Conservation (phyloP, 2,888 invertebrate species). For the Acleris holmiana region DNA sequence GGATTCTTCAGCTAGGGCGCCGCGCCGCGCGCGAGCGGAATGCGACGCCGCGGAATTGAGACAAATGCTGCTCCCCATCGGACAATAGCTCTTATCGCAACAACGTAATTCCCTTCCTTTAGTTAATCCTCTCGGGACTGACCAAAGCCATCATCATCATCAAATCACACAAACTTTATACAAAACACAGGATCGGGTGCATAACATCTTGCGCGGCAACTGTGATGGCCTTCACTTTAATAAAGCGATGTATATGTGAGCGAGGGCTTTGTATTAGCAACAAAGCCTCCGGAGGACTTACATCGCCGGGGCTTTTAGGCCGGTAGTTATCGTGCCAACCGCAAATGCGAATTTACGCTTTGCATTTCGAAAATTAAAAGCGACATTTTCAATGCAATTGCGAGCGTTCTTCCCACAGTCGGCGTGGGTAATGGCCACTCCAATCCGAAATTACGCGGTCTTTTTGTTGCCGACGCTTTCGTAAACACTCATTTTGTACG, state of each 20-base stretch:
- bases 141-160: constrained; percentile 7
- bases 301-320: constrained; percentile 76
- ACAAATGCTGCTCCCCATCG: constrained; percentile 48
- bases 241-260: constrained; percentile 66
- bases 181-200: constrained; percentile 16
- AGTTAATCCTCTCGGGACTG: background rate
- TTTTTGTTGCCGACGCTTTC: constrained; percentile 62
- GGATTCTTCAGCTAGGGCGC: constrained; percentile 45
- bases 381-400: constrained; percentile 80
- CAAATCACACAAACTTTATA: constrained; percentile 9
- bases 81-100: constrained; percentile 6
- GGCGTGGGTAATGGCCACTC: constrained; percentile 80
- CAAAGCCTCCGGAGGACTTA: constrained; percentile 68
- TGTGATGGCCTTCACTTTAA: constrained; percentile 62
- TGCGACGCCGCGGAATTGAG: constrained; percentile 51
- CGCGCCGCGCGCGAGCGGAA: constrained; percentile 46
- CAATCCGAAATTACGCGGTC: constrained; percentile 72
- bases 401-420: constrained; percentile 74
- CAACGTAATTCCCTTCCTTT: too few species aligned
- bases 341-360: constrained; percentile 79
- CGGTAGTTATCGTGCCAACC: constrained; percentile 72
- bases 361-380: constrained; percentile 81
- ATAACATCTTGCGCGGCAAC: constrained; percentile 25
- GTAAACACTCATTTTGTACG: constrained; percentile 70
- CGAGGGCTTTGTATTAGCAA: constrained; percentile 74